Evolutionary conservation across 2,888 invertebrate species (phyloP).

Genomic region (Flabesymbios commensalis): DNA sequence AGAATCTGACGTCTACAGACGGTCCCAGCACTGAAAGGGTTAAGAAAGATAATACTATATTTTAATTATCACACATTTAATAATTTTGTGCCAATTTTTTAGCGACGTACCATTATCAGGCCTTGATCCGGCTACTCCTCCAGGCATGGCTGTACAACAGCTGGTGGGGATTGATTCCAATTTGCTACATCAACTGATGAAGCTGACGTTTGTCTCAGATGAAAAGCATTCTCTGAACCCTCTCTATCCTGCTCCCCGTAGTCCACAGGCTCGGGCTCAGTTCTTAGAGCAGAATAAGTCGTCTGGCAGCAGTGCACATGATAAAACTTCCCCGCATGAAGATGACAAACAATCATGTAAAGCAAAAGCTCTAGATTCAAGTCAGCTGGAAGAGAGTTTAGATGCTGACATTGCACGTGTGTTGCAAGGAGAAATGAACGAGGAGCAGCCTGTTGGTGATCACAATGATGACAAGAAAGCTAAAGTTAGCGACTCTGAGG

Average conservation of each 20-base stretch:
- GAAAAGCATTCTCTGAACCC: slow-evolving; percentile 54
- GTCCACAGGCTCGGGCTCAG: not conserved
- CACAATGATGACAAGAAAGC: slow-evolving; percentile 7
- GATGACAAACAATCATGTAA: not conserved
- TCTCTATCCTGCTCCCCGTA: slow-evolving; percentile 13
- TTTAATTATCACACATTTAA: too few species aligned
- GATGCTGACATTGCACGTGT: not conserved
- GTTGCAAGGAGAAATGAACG: not conserved
- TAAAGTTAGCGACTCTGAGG: not conserved
- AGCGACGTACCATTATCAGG: slow-evolving; percentile 62
- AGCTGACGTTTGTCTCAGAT: slow-evolving; percentile 66
- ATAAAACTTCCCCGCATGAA: not conserved
- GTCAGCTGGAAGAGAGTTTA: not conserved
- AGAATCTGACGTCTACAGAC: too few species aligned
- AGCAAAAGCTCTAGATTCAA: not conserved
- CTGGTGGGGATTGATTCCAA: slow-evolving; percentile 64
- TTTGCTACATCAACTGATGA: slow-evolving; percentile 65
- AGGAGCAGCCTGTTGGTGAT: not conserved
- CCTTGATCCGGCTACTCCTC: slow-evolving; percentile 65
- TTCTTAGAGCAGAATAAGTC: not conserved
- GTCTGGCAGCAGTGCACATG: not conserved
- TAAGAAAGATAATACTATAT: too few species aligned
- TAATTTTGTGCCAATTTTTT: too few species aligned
- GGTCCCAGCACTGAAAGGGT: too few species aligned
- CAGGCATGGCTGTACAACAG: slow-evolving; percentile 64